Conservation (phyloP, 2,888 invertebrate genomes). For the Malthinus seriepunctatus region DNA sequence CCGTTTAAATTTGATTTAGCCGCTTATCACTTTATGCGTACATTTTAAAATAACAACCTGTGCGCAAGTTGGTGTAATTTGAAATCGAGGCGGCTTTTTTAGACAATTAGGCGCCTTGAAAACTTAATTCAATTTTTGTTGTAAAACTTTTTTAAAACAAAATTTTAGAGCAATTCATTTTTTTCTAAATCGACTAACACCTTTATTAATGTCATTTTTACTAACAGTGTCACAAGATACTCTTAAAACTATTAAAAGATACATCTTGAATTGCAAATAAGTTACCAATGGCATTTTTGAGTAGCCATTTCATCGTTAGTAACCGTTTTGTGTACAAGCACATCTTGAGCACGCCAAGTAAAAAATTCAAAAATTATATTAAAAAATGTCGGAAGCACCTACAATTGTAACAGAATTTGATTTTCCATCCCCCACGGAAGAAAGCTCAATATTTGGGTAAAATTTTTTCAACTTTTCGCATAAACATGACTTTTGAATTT, state of each 20-base stretch:
- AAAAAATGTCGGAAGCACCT: constrained; percentile 27
- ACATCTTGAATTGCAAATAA: neutral
- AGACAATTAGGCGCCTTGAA: too few relatives aligned
- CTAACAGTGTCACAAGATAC: neutral
- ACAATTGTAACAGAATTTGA: constrained; percentile 31
- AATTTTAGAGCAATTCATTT: neutral
- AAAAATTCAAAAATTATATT: neutral
- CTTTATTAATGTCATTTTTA: constrained; percentile 1
- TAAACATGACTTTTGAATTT: neutral
- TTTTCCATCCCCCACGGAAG: constrained; percentile 11
- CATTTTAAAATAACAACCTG: too few relatives aligned
- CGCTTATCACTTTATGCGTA: too few relatives aligned
- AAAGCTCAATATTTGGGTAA: neutral
- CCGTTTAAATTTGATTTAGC: too few relatives aligned
- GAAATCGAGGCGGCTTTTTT: neutral
- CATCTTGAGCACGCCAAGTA: neutral
- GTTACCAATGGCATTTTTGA: neutral
- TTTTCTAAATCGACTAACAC: neutral
- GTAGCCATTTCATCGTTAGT: constrained; percentile 10
- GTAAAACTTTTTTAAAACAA: constrained; percentile 3
- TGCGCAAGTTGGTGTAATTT: too few relatives aligned
- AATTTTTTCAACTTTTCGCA: neutral
- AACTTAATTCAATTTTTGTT: too few relatives aligned
- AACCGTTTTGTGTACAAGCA: constrained; percentile 19
- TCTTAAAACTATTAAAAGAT: neutral